Base-by-base conservation (phyloP, 2,888 invertebrate genomes). In the Electrophaes corylata region DNA sequence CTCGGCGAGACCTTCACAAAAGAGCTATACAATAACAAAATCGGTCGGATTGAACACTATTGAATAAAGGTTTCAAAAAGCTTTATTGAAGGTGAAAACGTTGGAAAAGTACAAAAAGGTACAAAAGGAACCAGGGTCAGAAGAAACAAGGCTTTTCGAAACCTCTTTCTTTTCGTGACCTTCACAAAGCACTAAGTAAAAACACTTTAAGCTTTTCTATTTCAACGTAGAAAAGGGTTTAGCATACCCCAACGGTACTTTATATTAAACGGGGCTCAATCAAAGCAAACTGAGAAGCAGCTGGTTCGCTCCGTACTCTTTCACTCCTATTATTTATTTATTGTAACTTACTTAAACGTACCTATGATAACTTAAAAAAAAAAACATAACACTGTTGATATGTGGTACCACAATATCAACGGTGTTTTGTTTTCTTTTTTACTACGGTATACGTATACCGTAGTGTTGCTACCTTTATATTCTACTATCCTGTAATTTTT, bases 171-270 rank as follows among this genome's bases (percentile, higher is more conserved):
- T 19, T n/a, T 14, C 31, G 39, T 50, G 53, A 50, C 45, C 58
- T 50, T 59, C 46, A 26, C 12, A 19, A 16, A 50, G 31, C 20
- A 43, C 47, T 0, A 10, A 26, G 39, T 35, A 48, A 66, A 64
- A 66, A 58, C 57, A 58, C 58, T 60, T n/a, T 54, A 47, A 49
- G 43, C 63, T 60, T 60, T 60, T 52, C 62, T 56, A 39, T 46
- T 63, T 45, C 48, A 31, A 33, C 49, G 46, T 39, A 55, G 57
- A 60, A 60, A 44, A 45, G 53, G 51, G 51, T 64, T 66, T 57
- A 64, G 60, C 62, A 64, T 66, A 64, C 56, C 37, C 31, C 26
- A 57, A 52, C 43, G 19, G 39, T 46, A 44, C 23, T 59, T 37
- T 48, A 50, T 37, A 47, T 61, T 47, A 55, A 49, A 33, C 19